Conservation (phyloP, 1,140 invertebrate species). For the Ceratoteleas bidentatus region DNA sequence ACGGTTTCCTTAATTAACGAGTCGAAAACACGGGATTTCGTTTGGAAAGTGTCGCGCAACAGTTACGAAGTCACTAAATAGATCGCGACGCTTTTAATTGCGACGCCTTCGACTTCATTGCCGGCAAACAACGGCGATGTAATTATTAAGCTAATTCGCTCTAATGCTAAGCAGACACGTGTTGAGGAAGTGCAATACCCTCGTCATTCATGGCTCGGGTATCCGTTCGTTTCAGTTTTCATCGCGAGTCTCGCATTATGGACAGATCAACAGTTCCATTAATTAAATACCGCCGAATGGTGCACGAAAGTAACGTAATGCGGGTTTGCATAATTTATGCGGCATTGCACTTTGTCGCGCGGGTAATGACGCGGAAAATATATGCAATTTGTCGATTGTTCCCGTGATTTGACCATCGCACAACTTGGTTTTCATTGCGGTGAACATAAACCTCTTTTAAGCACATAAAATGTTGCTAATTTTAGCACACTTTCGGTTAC, state of each 20-base stretch:
- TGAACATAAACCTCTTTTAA: no score
- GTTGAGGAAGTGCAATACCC: slow-evolving; percentile 70
- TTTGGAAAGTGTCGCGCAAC: neutral
- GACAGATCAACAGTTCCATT: slow-evolving; percentile 10
- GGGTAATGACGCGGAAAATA: no score
- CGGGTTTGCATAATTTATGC: no score
- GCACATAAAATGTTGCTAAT: no score
- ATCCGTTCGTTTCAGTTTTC: slow-evolving; percentile 20
- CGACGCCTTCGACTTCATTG: slow-evolving; percentile 49
- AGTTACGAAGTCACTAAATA: slow-evolving; percentile 14
- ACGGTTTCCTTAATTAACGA: no score
- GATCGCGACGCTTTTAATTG: slow-evolving; percentile 43
- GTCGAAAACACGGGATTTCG: no score
- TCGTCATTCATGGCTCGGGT: slow-evolving; percentile 16
- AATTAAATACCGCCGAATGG: neutral
- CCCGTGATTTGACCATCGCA: no score
- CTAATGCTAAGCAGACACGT: slow-evolving; percentile 70
- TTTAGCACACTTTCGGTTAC: no score
- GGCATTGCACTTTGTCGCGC: no score
- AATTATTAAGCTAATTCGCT: slow-evolving; percentile 69
- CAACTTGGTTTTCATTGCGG: no score
- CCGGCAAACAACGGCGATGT: slow-evolving; percentile 36
- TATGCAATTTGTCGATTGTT: no score
- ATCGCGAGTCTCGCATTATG: slow-evolving; percentile 2
- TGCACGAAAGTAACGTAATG: no score